Base-by-base conservation (phyloP, 2,888 invertebrate genomes). In the Alloplasta piceator region DNA sequence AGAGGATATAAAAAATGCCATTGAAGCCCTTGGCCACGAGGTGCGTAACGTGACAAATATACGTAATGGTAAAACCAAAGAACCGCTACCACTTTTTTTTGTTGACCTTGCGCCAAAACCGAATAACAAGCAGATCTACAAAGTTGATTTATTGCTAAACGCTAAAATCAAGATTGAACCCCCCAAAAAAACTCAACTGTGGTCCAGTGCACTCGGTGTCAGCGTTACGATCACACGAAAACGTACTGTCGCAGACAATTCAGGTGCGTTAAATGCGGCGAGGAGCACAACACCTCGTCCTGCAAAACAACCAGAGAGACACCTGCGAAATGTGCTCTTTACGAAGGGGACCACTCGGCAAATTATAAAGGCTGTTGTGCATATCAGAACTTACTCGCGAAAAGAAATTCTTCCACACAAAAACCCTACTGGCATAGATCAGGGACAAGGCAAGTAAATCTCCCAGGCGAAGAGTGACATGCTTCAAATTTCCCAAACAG, bases 211-310 rank as follows among this genome's bases (percentile, higher is more conserved):
- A 87, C 91, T 77, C 90, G 91, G 14, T 93, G 93, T 82, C 93
- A 93, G 81, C 90, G 89, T 77, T 93, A 93, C 92, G 93, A 93
- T 0, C 93, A 93, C 73, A 87, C 92, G 1, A 92, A 92, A 81
- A 88, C 91, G 14, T 92, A 90, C 83, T 93, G 93, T 74, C 90
- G 90, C n/a, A 92, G 92, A 0, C 55, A 82, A 16, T 68, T 61
- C n/a, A 56, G 64, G 6, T 86, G 83, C 52, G 83, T 83, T 0
- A 85, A 85, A 68, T 85, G 84, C 50, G 83, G 79, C 16, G 71
- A 36, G 16, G 67, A 83, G 43, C 82, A 86, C 48, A 10, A 36
- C 3, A 83, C 83, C 14, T 50, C 16, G 7, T 39, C 46, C 9
- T 84, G 84, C 56, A 88, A 87, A 80, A 71, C 77, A 82, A 46